phyloP scores from a whole-genome alignment of 2,888 invertebrate genomes.

The Cephus sareptanus region DNA sequence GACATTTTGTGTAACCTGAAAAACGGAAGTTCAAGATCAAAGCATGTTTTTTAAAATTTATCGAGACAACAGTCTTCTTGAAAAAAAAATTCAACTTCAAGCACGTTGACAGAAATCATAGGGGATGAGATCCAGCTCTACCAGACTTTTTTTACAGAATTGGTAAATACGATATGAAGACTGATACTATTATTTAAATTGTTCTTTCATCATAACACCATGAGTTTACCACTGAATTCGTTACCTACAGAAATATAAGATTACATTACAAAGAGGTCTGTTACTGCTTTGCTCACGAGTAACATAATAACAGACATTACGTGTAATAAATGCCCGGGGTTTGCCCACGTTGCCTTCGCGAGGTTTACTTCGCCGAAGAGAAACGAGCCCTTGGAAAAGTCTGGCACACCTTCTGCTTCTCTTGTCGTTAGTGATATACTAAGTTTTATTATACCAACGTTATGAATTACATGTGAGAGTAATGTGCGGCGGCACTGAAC shows the following conservation, averaged over 20 bases:
- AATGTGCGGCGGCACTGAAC: background rate
- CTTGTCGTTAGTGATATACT: conserved; percentile 56
- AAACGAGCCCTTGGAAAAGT: conserved; percentile 59
- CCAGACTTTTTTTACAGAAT: background rate
- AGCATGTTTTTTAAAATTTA: background rate
- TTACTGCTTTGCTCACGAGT: background rate
- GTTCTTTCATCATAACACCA: background rate
- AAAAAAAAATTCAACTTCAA: background rate
- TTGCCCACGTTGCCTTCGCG: conserved; percentile 61
- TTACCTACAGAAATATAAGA: background rate
- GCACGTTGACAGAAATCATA: background rate
- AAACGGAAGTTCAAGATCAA: background rate
- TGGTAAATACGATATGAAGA: background rate
- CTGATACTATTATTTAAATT: background rate
- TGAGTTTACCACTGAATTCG: background rate
- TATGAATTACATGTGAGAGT: background rate
- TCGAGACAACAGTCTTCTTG: background rate
- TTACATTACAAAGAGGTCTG: background rate
- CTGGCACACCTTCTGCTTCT: conserved; percentile 64
- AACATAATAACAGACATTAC: background rate
- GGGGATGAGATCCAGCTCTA: background rate
- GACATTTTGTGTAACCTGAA: background rate
- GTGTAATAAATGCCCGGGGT: conserved; percentile 50
- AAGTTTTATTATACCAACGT: background rate
- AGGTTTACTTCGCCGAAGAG: conserved; percentile 61